These are phyloP conservation scores for Nomada goodeniana DNA, from an alignment of 2,888 invertebrate genomes.

Conservation along the genomic window DNA sequence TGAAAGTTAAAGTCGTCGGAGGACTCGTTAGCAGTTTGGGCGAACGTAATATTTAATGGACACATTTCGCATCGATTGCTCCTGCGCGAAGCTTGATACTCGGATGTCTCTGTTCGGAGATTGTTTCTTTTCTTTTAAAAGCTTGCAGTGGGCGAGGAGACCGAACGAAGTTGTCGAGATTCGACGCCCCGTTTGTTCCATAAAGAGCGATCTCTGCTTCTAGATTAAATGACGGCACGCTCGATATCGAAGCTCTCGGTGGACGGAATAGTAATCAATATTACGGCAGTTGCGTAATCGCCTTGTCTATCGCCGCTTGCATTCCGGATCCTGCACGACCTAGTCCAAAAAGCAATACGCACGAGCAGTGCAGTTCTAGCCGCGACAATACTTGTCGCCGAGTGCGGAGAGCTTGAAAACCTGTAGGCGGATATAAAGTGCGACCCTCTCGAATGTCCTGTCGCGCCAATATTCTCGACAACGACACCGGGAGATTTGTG, in stretches of 20 bases:
- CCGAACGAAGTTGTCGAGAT: slow-evolving; percentile 25
- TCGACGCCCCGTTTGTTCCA: slow-evolving; percentile 15
- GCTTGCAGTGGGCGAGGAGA: not conserved
- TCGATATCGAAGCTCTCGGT: not conserved
- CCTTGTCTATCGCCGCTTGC: slow-evolving; percentile 15
- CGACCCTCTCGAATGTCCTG: slow-evolving; percentile 3
- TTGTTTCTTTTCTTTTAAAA: not conserved
- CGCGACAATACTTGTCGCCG: slow-evolving; percentile 7
- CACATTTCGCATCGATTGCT: too few species aligned
- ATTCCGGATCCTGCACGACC: not conserved
- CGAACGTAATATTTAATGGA: not conserved
- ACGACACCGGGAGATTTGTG: slow-evolving; percentile 31
- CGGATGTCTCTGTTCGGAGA: not conserved
- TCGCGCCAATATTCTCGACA: slow-evolving; percentile 25
- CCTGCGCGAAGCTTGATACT: not conserved
- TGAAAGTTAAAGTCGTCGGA: slow-evolving; percentile 37
- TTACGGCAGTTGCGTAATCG: slow-evolving; percentile 5
- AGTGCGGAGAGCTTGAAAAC: not conserved
- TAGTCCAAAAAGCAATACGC: not conserved
- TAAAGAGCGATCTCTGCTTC: not conserved
- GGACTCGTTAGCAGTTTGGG: not conserved
- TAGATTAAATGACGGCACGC: not conserved
- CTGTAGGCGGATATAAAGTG: slow-evolving; percentile 30
- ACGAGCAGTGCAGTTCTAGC: not conserved
- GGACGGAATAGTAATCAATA: not conserved